Evolutionary conservation across 2,797 vertebrate species (phyloP).

Genomic region (Anguilla marmorata): DNA sequence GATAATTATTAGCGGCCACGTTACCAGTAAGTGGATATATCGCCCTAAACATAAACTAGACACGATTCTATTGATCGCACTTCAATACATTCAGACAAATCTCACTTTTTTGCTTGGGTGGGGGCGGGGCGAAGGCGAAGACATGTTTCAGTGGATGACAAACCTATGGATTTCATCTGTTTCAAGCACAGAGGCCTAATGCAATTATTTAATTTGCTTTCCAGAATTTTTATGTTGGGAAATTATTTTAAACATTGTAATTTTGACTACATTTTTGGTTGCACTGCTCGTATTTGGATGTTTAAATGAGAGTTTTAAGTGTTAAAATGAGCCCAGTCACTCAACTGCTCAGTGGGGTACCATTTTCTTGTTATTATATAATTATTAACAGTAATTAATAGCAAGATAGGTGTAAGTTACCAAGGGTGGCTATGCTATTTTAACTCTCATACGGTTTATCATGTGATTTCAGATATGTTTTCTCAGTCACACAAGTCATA

Average conservation of each 20-base stretch:
- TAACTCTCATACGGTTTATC: background rate
- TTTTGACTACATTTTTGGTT: too few species aligned
- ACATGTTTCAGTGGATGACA: background rate
- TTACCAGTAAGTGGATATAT: background rate
- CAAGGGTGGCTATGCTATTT: background rate
- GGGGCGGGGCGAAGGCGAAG: background rate
- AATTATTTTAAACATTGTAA: background rate
- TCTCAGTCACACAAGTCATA: background rate
- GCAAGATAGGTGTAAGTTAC: background rate
- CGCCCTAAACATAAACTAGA: background rate
- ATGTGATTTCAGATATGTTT: background rate
- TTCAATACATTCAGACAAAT: background rate
- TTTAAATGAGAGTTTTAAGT: background rate
- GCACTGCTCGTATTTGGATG: background rate
- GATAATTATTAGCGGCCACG: background rate
- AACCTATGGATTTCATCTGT: background rate
- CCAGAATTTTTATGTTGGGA: background rate
- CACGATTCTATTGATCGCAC: background rate
- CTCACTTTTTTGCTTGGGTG: background rate
- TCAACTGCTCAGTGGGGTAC: background rate
- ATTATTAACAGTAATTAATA: background rate
- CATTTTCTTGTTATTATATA: background rate
- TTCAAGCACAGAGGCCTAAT: background rate
- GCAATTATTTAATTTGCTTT: background rate
- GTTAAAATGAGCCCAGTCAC: background rate